Evolutionary conservation across 2,888 invertebrate genomes (phyloP).

Genomic region (Andrena bucephala): DNA sequence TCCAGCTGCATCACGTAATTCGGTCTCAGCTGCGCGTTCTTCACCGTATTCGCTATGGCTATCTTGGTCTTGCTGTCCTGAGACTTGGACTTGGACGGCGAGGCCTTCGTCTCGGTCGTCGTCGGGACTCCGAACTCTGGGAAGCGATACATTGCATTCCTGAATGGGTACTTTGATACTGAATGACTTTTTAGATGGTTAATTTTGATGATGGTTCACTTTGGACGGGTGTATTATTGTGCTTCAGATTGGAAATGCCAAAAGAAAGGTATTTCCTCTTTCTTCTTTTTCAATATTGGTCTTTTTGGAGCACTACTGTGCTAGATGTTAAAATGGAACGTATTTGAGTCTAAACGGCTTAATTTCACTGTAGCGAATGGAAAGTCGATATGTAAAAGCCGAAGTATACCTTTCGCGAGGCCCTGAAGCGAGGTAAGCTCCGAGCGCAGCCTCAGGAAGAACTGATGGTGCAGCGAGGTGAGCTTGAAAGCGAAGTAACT

Average conservation of each 20-base stretch:
- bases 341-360: no score
- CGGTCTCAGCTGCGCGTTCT: constrained; percentile 58
- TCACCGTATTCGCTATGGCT: constrained; percentile 77
- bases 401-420: constrained; percentile 81
- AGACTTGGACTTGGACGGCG: constrained; percentile 74
- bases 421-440: constrained; percentile 88
- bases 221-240: no score
- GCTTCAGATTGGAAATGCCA: no score
- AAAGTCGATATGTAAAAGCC: not conserved
- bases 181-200: no score
- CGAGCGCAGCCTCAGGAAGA: constrained; percentile 90
- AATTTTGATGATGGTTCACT: no score
- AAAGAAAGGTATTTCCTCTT: no score
- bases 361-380: no score
- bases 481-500: constrained; percentile 92
- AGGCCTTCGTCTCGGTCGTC: constrained; percentile 74
- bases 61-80: constrained; percentile 80
- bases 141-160: constrained; percentile 15
- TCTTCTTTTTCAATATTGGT: no score
- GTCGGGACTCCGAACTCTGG: constrained; percentile 84
- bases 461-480: constrained; percentile 92
- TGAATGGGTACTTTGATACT: no score
- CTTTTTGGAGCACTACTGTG: no score
- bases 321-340: no score
- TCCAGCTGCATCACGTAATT: constrained; percentile 85